Evolutionary conservation across 2,113 vertebrate genomes (phyloP), one percentile per base, ranked within the genome.

Genomic region (Tautogolabrus adspersus): DNA sequence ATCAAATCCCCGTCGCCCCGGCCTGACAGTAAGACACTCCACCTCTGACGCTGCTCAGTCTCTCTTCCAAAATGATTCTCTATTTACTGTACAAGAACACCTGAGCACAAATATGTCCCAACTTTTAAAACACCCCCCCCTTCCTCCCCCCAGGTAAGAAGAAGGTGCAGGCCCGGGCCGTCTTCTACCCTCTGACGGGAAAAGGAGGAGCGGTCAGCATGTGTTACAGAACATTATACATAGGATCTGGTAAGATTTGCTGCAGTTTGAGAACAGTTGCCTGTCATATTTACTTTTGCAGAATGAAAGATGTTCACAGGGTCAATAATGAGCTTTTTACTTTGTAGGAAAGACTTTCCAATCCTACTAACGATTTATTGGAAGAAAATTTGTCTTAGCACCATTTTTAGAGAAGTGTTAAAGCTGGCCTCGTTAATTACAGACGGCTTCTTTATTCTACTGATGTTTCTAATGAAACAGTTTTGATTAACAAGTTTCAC

Each of bases 141-240:
- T 34, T 88, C 77, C 90, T 85, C 7, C n/a, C 60, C 22, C 3
- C 92, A 96, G 96, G 90, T 61, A 95, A 96, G 89, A 96, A 92
- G 85, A 97, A 95, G 72, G 96, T 99, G 77, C 96, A 98, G 87
- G 97, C 97, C 70, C 93, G 97, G 89, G 97, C 98, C 0, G 96
- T 98, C 65, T 97, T 99, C 91, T 98, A 97, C 88, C 96, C 97
- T 6, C 94, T 98, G 61, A 95, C 96, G 80, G 97, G 96, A 80
- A 93, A 96, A 82, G 96, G 96, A 81, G 93, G 93, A 60, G 95
- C 97, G 60, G 95, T 98, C 75, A 97, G 92, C 91, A 99, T 99
- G 98, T 98, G 97, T 91, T 99, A 97, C 79, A 95, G 98, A 88
- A 98, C 97, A 59, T 95, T 98, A 88, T 97, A 99, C 94, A 99